Evolutionary conservation across 2,113 vertebrate species (phyloP), one percentile per base, ranked within the genome.

Genomic region (Bagarius yarrelli): DNA sequence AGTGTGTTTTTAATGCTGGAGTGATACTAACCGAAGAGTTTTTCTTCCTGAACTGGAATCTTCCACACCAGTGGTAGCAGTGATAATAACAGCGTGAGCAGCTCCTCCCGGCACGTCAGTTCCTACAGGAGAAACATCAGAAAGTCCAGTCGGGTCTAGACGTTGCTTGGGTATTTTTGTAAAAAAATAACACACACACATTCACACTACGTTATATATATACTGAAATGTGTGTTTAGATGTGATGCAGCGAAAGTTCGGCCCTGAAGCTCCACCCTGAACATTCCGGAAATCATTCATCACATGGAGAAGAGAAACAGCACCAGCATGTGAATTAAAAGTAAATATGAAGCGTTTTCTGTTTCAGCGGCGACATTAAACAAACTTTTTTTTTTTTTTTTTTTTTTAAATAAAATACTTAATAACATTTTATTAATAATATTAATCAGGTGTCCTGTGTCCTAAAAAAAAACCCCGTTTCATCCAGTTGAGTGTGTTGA

Each of bases 51-150:
- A 16, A 98, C 95, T 30, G 98, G 96, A 84, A 98, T 98, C 93
- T 95, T 99, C 98, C 98, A 99, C 19, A 99, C 97, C 84, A 99
- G 69, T 0, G 98, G 98, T 63, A 99, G 90, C 64, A 99, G 94
- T 0, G 98, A 98, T 81, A 99, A 89, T 66, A 99, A 93, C 47
- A 99, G 90, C 32, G 96, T 98, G 73, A 98, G 94, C 84, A 99
- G 95, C 88, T 99, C 98, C 88, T 98, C 97, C 50, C 98, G 93
- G 88, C 98, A 99, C 9, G 96, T 97, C 90, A 99, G 85, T 83
- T 97, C 96, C 97, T 99, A 80, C n/a, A 8, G 83, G 50, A 72
- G 78, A 88, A 75, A 50, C 60, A 80, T 27, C 21, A 84, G 76
- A 85, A 82, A 74, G 34, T 47, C 18, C 16, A 32, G n/a, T 30